These are phyloP conservation scores for Melieria crassipennis DNA, from an alignment of 2,888 invertebrate genomes.

Conservation along the genomic window DNA sequence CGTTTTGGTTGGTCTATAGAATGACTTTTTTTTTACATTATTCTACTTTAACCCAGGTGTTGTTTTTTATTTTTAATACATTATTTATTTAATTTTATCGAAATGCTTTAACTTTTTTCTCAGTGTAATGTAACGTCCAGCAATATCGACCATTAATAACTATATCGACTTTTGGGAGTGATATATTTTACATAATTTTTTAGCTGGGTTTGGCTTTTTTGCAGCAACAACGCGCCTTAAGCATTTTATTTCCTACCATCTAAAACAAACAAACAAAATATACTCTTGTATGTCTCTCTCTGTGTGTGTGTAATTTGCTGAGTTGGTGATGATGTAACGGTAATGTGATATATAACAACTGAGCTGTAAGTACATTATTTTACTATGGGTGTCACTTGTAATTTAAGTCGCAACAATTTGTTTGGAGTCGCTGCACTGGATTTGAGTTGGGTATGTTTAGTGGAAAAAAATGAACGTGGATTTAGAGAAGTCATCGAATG, in stretches of 20 bases:
- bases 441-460: no score
- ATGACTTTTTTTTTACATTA: constrained; percentile 7
- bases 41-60: neutral
- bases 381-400: constrained; percentile 21
- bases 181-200: constrained; percentile 16
- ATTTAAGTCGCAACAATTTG: constrained; percentile 24
- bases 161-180: constrained; percentile 25
- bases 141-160: neutral
- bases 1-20: constrained; percentile 15
- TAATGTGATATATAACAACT: constrained; percentile 30
- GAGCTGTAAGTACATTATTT: constrained; percentile 30
- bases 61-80: constrained; percentile 18
- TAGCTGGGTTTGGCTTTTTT: constrained; percentile 32
- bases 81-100: neutral
- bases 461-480: no score
- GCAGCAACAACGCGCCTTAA: constrained; percentile 26
- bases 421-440: constrained; percentile 72
- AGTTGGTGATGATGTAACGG: constrained; percentile 30
- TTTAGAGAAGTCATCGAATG: no score
- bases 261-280: constrained; percentile 10
- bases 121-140: constrained; percentile 30
- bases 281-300: constrained; percentile 26
- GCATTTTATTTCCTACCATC: constrained; percentile 22
- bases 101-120: constrained; percentile 22
- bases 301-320: constrained; percentile 31